Conservation (phyloP, 2,113 vertebrate species). For the Phyllostomus discolor region DNA sequence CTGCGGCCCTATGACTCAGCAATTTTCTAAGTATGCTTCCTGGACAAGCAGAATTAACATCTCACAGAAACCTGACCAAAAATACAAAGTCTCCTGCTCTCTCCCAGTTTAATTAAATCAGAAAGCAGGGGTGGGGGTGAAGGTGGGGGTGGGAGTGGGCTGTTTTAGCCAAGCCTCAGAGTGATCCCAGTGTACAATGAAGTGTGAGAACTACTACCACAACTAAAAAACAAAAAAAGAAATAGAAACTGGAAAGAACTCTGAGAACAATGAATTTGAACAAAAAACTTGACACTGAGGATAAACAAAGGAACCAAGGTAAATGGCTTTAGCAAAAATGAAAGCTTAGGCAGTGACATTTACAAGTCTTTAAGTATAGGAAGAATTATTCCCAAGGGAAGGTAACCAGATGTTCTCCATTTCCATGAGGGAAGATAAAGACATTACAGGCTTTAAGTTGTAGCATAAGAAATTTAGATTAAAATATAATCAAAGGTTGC, state of each 20-base stretch:
- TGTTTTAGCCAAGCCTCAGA: not conserved
- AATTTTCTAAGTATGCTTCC: not conserved
- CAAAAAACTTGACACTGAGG: not conserved
- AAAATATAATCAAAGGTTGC: conserved; percentile 38
- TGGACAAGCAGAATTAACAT: not conserved
- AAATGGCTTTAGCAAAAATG: not conserved
- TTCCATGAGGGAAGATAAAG: not conserved
- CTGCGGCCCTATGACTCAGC: not conserved
- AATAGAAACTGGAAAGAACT: not conserved
- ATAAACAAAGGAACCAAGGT: not conserved
- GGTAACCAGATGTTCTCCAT: not conserved
- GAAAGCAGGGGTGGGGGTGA: rapidly evolving
- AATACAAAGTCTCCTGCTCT: not conserved
- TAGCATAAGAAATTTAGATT: not conserved
- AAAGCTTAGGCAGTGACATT: not conserved
- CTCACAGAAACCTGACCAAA: not conserved
- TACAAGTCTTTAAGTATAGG: conserved; percentile 1
- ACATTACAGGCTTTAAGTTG: not conserved
- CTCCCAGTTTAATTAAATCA: not conserved
- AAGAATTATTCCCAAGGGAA: conserved; percentile 13
- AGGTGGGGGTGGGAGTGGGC: not conserved
- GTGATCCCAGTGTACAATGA: not conserved
- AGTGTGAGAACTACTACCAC: not conserved
- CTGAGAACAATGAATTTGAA: not conserved
- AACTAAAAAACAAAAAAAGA: not conserved